phyloP scores from a whole-genome alignment of 2,888 invertebrate genomes.

The Rotaria socialis region DNA sequence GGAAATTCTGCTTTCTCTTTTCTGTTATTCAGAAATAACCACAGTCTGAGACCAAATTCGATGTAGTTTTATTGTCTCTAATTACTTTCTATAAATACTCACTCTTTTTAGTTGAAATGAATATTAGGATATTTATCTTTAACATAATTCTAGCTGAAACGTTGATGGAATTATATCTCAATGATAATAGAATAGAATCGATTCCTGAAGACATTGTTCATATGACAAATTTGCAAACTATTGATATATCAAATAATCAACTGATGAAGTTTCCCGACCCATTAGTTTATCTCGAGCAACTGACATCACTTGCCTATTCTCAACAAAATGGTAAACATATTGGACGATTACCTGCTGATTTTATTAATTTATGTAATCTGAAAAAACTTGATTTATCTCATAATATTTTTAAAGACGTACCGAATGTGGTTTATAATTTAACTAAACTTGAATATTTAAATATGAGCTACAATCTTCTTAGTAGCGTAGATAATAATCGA shows the following conservation, averaged over 20 bases:
- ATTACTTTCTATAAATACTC: no score
- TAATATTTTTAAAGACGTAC: constrained; percentile 49
- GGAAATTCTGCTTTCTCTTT: no score
- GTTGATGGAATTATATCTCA: not conserved
- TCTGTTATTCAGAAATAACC: no score
- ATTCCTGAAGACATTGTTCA: not conserved
- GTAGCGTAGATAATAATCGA: not conserved
- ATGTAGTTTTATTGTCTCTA: no score
- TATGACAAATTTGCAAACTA: not conserved
- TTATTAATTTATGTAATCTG: constrained; percentile 54
- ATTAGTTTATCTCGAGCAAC: not conserved
- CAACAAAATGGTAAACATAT: not conserved
- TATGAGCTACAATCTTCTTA: not conserved
- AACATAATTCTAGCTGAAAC: not conserved
- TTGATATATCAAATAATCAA: not conserved
- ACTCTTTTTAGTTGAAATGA: no score
- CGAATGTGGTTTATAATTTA: not conserved
- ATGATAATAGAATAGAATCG: not conserved
- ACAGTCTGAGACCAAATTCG: no score
- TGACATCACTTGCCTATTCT: not conserved
- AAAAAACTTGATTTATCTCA: constrained; percentile 57
- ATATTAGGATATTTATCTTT: no score
- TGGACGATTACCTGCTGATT: constrained; percentile 51
- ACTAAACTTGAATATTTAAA: not conserved
- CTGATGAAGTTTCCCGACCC: not conserved